A percentile compares a stretch with the other conserved stretches of the same genome.
phyloP scores from a whole-genome alignment of 1,140 invertebrate genomes.

The Lordiphosa stackelbergi region DNA sequence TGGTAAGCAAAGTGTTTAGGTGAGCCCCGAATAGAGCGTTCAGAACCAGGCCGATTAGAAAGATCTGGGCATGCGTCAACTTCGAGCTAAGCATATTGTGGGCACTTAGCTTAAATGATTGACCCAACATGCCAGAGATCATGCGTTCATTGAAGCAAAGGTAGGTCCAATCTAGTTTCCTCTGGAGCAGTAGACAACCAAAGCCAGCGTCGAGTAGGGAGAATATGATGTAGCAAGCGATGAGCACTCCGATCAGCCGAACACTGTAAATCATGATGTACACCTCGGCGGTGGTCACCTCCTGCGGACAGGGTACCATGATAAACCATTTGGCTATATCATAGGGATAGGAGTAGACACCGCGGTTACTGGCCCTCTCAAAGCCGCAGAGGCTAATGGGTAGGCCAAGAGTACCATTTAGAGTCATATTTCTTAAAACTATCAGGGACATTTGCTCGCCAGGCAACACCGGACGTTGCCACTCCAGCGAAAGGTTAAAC shows the following conservation, averaged over 20 bases:
- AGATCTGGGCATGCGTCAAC: slow-evolving; percentile 32
- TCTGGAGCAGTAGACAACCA: slow-evolving; percentile 21
- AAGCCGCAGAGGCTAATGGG: slow-evolving; percentile 52
- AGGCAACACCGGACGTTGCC: slow-evolving; percentile 10
- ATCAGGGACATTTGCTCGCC: slow-evolving; percentile 31
- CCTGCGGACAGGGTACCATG: slow-evolving; percentile 41
- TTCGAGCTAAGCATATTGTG: slow-evolving; percentile 22
- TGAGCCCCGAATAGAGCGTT: slow-evolving; percentile 43
- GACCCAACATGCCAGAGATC: slow-evolving; percentile 47
- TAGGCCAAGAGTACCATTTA: slow-evolving; percentile 37
- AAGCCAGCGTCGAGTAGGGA: slow-evolving; percentile 35
- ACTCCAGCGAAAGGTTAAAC: slow-evolving; percentile 43
- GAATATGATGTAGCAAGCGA: slow-evolving; percentile 37
- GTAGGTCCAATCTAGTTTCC: slow-evolving; percentile 33
- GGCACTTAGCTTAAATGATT: slow-evolving; percentile 29
- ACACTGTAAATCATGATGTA: slow-evolving; percentile 24
- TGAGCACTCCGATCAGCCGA: slow-evolving; percentile 20
- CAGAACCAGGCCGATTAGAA: slow-evolving; percentile 41
- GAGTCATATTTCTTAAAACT: slow-evolving; percentile 44
- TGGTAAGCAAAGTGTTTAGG: slow-evolving; percentile 54
- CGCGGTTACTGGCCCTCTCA: slow-evolving; percentile 10
- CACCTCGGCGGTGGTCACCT: slow-evolving; percentile 43
- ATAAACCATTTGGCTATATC: slow-evolving; percentile 39
- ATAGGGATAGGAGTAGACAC: slow-evolving; percentile 28
- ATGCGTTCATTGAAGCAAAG: slow-evolving; percentile 48